Evolutionary conservation across 2,797 vertebrate genomes (phyloP).

Genomic region (Sebastes minor): DNA sequence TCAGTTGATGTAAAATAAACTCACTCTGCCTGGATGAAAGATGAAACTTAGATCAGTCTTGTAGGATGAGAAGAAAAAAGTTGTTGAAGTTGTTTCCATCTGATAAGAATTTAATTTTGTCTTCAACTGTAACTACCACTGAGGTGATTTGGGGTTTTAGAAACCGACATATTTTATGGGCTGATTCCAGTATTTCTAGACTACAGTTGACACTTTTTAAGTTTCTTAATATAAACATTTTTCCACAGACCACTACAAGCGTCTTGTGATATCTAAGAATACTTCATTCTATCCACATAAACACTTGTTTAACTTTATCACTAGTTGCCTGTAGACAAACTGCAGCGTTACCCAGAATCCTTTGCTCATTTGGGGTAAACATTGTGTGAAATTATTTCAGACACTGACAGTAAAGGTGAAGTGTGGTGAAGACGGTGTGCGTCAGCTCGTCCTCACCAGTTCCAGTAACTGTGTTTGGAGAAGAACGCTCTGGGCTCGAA

Average conservation of each 20-base stretch:
- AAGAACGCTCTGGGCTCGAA: constrained; percentile 89
- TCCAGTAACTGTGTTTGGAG: constrained; percentile 91
- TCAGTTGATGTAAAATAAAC: not conserved
- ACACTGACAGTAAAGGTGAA: not conserved
- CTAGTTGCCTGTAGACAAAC: not conserved
- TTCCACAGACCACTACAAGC: not conserved
- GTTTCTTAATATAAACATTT: not conserved
- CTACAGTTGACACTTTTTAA: not conserved
- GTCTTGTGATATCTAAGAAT: not conserved
- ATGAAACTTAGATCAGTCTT: not conserved
- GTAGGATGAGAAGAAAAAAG: not conserved
- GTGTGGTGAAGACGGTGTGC: not conserved
- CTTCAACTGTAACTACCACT: not conserved
- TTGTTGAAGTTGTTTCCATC: not conserved
- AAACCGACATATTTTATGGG: not conserved
- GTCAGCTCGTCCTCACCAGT: constrained; percentile 85
- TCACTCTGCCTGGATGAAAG: not conserved
- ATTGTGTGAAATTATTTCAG: not conserved
- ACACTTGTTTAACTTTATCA: not conserved
- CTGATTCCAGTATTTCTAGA: not conserved
- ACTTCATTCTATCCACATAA: not conserved
- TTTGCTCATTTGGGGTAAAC: not conserved
- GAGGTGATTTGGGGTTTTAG: not conserved
- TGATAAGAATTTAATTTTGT: not conserved
- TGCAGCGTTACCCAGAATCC: not conserved